Base-by-base conservation (phyloP, 2,888 invertebrate genomes). In the Erebia aethiops region DNA sequence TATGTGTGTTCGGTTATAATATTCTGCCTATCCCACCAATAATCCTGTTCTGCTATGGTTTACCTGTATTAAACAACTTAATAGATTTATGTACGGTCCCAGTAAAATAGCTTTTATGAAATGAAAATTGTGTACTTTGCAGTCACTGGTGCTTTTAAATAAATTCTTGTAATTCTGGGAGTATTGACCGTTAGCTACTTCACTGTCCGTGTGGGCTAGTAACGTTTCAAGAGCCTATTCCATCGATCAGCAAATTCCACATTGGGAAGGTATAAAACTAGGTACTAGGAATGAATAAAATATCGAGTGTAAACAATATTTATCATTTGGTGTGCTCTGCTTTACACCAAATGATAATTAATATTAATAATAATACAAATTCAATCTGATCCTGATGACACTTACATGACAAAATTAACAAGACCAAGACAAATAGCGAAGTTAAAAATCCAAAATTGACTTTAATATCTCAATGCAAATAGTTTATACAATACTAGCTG, bases 121-220 rank as follows among this genome's bases (percentile, higher is more conserved):
- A 63, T 67, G 67, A 70, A 58, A 67, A 67, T 69, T 49, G 21
- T 69, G 52, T 63, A 57, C 61, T 67, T 70, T 70, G 60, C 57
- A 68, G 57, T 56, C 63, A 67, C 54, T 64, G 72, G 70, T 65
- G 62, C 67, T 74, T 70, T 70, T 68, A 68, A 72, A 74, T 70
- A 74, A 74, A 72, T 72, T 74, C 70, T 69, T 74, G 72, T 75
- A 74, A 72, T 74, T 71, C 69, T 74, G 69, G 71, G 71, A 74
- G 74, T 72, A 75, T 72, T 74, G 72, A 75, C 76, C 75, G 74
- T 73, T 72, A 72, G 63, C 57, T 61, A 70, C 70, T 73, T 63
- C 66, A 68, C 73, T 65, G 71, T 74, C 64, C 67, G 69, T 72
- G 72, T 74, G 71, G 75, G 70, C 69, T 65, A 74, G 69, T 62